phyloP scores from a whole-genome alignment of 2,888 invertebrate genomes.

The Empis livida region DNA sequence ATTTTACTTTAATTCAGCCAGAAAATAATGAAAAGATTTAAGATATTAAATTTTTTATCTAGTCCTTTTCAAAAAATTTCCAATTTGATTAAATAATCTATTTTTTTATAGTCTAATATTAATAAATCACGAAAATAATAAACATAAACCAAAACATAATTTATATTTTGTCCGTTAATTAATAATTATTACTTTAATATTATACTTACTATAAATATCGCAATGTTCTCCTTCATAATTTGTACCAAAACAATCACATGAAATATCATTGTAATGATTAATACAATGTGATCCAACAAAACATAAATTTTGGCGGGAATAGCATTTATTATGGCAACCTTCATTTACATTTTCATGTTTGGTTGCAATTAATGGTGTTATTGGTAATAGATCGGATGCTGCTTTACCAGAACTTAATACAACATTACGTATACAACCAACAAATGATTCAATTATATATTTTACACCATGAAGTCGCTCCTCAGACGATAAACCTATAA shows the following conservation, averaged over 20 bases:
- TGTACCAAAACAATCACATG: constrained; percentile 89
- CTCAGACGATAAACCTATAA: constrained; percentile 68
- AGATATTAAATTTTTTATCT: too few relatives aligned
- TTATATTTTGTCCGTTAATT: too few relatives aligned
- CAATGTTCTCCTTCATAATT: constrained; percentile 84
- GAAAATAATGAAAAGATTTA: too few relatives aligned
- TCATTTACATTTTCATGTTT: constrained; percentile 83
- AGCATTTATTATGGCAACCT: constrained; percentile 75
- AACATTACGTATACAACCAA: constrained; percentile 82
- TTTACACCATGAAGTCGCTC: constrained; percentile 80
- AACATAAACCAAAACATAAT: too few relatives aligned
- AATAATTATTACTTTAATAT: not conserved
- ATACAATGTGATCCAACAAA: constrained; percentile 79
- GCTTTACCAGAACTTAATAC: constrained; percentile 75
- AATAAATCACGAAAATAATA: too few relatives aligned
- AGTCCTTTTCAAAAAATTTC: too few relatives aligned
- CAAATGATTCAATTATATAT: constrained; percentile 85
- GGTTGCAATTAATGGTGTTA: constrained; percentile 71
- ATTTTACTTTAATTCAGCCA: too few relatives aligned
- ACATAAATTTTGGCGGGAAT: constrained; percentile 70
- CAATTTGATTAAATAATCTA: too few relatives aligned
- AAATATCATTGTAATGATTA: constrained; percentile 78
- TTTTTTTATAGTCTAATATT: too few relatives aligned
- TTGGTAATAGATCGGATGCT: constrained; percentile 67
- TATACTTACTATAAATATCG: constrained; percentile 69